Evolutionary conservation across 2,113 vertebrate species (phyloP).

Genomic region (Nycticorax nycticorax): DNA sequence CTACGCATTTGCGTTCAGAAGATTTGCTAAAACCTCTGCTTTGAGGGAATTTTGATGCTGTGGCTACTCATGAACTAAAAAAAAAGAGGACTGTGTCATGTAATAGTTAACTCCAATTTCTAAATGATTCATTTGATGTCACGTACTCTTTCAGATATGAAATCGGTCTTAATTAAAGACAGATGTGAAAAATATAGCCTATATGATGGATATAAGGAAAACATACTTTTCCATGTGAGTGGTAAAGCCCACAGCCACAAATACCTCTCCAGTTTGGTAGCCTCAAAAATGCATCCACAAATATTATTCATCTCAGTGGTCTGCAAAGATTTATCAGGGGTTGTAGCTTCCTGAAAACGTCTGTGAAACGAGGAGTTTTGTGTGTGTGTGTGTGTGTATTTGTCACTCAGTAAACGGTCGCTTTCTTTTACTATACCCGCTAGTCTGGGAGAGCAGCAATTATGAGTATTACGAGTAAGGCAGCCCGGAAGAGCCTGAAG

Average conservation of each 20-base stretch:
- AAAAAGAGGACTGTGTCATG: background rate
- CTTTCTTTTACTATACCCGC: background rate
- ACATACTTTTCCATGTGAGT: background rate
- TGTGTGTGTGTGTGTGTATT: background rate
- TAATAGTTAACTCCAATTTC: background rate
- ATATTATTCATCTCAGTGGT: conserved; percentile 41
- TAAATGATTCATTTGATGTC: background rate
- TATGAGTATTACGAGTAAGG: conserved; percentile 18
- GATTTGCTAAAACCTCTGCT: background rate
- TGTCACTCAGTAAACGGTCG: conserved; percentile 2
- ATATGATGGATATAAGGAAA: background rate
- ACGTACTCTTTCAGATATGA: background rate
- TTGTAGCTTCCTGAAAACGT: conserved; percentile 1
- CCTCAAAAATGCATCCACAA: conserved; percentile 57
- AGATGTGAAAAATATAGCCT: background rate
- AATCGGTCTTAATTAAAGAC: background rate
- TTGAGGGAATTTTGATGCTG: background rate
- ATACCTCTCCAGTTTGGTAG: background rate
- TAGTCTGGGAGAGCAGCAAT: background rate
- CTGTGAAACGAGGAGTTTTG: background rate
- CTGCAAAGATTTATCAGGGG: conserved; percentile 36
- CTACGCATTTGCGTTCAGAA: background rate
- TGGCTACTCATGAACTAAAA: background rate
- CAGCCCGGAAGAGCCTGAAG: background rate
- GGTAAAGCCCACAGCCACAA: background rate